A percentile compares a stretch with the other conserved stretches of the same genome.
Conservation (phyloP, 1,140 invertebrate species). For the Rhizoglyphus robini region DNA sequence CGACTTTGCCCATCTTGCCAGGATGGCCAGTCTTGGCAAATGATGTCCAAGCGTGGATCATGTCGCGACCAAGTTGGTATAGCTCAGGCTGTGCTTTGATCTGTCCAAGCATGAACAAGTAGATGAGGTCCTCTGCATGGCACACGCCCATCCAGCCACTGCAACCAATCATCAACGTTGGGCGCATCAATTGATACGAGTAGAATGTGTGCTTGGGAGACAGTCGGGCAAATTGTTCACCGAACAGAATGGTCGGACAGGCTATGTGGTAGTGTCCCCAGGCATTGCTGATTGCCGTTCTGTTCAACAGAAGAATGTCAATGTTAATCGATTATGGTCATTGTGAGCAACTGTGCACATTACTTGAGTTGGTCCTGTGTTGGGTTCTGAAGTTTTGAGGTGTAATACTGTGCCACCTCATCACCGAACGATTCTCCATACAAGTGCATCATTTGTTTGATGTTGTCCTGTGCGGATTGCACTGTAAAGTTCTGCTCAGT, state of each 20-base stretch:
- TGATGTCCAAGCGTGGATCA: conserved; percentile 25
- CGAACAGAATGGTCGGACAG: conserved; percentile 16
- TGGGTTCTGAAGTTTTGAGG: not conserved
- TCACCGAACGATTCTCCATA: not conserved
- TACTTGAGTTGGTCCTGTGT: not conserved
- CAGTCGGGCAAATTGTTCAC: not conserved
- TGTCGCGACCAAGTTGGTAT: conserved; percentile 20
- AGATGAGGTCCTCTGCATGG: conserved; percentile 90
- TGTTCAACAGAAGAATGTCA: not conserved
- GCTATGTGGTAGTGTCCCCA: conserved; percentile 14
- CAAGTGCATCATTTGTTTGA: not conserved
- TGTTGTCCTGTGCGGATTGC: not conserved
- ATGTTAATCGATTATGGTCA: not conserved
- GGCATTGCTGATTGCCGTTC: not conserved
- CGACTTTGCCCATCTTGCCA: not conserved
- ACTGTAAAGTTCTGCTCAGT: not conserved
- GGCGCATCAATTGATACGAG: conserved; percentile 1
- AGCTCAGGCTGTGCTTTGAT: conserved; percentile 18
- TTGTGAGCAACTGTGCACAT: not conserved
- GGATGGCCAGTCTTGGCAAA: conserved; percentile 24
- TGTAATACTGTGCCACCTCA: conserved; percentile 5
- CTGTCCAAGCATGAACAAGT: conserved; percentile 48
- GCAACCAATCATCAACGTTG: conserved; percentile 31
- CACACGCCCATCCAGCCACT: conserved; percentile 74
- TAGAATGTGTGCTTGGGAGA: not conserved